Percentiles rank a stretch among this genome's conserved stretches.
Evolutionary conservation across 2,888 invertebrate genomes (phyloP).

Genomic region (Automeris io): DNA sequence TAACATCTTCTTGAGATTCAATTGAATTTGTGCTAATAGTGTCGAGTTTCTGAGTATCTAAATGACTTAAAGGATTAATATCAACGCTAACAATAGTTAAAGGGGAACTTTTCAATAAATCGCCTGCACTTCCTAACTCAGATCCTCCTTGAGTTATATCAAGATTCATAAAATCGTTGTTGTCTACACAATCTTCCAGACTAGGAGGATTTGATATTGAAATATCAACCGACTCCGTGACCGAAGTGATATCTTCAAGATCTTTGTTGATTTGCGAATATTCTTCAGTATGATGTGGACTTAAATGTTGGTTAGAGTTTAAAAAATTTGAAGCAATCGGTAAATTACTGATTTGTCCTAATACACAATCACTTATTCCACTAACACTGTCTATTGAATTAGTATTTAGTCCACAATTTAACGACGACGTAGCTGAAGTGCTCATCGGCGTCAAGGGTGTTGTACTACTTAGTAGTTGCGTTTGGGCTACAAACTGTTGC

Average conservation of each 20-base stretch:
- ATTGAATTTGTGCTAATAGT: constrained; percentile 62
- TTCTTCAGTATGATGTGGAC: constrained; percentile 70
- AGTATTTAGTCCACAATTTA: constrained; percentile 40
- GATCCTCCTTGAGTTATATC: constrained; percentile 58
- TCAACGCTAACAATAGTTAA: constrained; percentile 41
- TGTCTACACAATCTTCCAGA: constrained; percentile 68
- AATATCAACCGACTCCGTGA: constrained; percentile 52
- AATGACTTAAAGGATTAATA: constrained; percentile 41
- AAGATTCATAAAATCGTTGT: constrained; percentile 65
- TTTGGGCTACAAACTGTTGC: constrained; percentile 89
- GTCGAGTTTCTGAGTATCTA: constrained; percentile 58
- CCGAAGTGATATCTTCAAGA: constrained; percentile 67
- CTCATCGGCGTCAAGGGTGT: constrained; percentile 51
- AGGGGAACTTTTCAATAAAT: constrained; percentile 64
- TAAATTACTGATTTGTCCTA: constrained; percentile 58
- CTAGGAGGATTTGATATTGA: constrained; percentile 59
- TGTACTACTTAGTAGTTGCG: constrained; percentile 80
- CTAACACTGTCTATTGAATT: constrained; percentile 49
- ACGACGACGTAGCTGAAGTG: constrained; percentile 32
- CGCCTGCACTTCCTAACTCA: constrained; percentile 55
- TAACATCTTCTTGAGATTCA: constrained; percentile 71
- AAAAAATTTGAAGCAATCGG: constrained; percentile 57
- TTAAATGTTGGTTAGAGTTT: constrained; percentile 53
- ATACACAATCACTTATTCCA: constrained; percentile 54
- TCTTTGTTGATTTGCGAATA: constrained; percentile 68